A percentile compares a stretch with the other conserved stretches of the same genome.
Evolutionary conservation across 2,888 invertebrate genomes (phyloP).

Genomic region (Cephus spinipes): DNA sequence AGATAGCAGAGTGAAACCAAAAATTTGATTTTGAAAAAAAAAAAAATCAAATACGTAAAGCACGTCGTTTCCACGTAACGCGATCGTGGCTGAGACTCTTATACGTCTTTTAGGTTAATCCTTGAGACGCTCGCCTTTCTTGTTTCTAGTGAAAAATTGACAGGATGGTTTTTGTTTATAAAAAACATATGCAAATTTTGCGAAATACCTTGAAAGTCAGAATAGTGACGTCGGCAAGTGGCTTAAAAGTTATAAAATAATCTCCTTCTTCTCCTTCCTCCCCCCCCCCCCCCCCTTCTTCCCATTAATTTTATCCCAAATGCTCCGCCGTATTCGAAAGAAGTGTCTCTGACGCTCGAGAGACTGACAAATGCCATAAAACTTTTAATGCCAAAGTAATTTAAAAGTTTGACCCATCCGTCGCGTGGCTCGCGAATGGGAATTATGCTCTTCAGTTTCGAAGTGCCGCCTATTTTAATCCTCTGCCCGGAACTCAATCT

Average conservation of each 20-base stretch:
- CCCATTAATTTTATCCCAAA: slow-evolving; percentile 3
- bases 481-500: no score
- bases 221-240: slow-evolving; percentile 42
- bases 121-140: slow-evolving; percentile 1
- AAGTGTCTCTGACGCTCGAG: slow-evolving; percentile 21
- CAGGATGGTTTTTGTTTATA: no score
- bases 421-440: slow-evolving; percentile 37
- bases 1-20: no score
- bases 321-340: no score
- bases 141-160: no score
- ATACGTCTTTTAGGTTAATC: slow-evolving; percentile 49
- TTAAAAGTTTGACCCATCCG: slow-evolving; percentile 56
- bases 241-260: slow-evolving; percentile 58
- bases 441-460: no score
- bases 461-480: no score
- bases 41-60: background rate
- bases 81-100: slow-evolving; percentile 44
- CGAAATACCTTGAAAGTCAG: slow-evolving; percentile 19
- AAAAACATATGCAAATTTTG: no score
- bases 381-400: slow-evolving; percentile 62
- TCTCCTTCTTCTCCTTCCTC: slow-evolving; percentile 22
- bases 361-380: slow-evolving; percentile 62
- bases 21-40: no score
- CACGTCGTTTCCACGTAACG: slow-evolving; percentile 26
- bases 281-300: background rate